phyloP scores from a whole-genome alignment of 2,797 vertebrate genomes.

The Myotis pilosus region DNA sequence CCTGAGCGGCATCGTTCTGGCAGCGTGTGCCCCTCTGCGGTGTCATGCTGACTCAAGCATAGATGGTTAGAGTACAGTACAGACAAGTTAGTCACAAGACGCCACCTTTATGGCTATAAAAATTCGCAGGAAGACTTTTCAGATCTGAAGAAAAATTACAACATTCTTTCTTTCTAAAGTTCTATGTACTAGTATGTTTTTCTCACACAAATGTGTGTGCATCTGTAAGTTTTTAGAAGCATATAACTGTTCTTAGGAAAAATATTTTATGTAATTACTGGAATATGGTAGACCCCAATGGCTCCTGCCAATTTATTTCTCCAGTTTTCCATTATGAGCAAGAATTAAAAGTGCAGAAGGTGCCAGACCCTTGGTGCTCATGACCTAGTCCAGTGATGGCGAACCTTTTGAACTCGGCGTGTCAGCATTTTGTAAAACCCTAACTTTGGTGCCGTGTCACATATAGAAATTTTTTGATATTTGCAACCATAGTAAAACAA shows the following conservation, averaged over 20 bases:
- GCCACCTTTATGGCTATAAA: background rate
- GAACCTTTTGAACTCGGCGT: too few relatives aligned
- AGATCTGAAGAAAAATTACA: background rate
- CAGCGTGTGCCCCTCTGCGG: background rate
- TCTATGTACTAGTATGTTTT: background rate
- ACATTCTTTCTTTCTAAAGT: background rate
- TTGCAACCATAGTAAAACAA: too few relatives aligned
- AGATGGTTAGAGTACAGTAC: background rate
- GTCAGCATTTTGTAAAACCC: too few relatives aligned
- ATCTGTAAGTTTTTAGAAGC: background rate
- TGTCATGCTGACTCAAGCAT: conserved; percentile 58
- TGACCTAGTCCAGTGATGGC: background rate
- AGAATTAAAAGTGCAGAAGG: background rate
- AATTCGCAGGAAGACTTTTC: background rate
- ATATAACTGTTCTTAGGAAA: background rate
- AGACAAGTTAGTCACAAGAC: background rate
- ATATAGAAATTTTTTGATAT: too few relatives aligned
- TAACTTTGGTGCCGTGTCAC: too few relatives aligned
- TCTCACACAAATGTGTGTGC: background rate
- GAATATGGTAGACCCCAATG: background rate
- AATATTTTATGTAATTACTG: background rate
- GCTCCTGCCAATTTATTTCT: conserved; percentile 4
- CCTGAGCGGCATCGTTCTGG: conserved; percentile 38
- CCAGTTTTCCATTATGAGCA: conserved; percentile 37
- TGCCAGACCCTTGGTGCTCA: background rate